These are phyloP conservation scores for Plusia festucae DNA, from an alignment of 2,888 invertebrate species.

Conservation along the genomic window DNA sequence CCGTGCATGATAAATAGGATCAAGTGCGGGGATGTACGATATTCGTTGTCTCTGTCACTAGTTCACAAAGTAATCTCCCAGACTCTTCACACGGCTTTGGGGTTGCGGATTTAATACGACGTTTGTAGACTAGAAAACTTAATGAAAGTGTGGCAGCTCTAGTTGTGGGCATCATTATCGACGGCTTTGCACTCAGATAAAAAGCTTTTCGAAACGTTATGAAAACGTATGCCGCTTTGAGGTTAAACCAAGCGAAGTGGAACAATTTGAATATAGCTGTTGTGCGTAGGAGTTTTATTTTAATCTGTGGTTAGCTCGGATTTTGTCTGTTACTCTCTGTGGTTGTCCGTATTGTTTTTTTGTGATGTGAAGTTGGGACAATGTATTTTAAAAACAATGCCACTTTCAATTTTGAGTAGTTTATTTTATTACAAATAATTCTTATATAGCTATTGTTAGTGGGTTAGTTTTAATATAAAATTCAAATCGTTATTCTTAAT, in stretches of 20 bases:
- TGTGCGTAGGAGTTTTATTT: slow-evolving; percentile 59
- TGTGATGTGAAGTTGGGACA: not conserved
- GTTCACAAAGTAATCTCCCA: slow-evolving; percentile 54
- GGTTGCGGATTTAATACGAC: slow-evolving; percentile 75
- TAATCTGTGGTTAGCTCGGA: slow-evolving; percentile 50
- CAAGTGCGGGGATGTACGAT: slow-evolving; percentile 74
- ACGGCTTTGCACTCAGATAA: slow-evolving; percentile 81
- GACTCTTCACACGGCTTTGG: slow-evolving; percentile 66
- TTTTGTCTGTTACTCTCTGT: slow-evolving; percentile 18
- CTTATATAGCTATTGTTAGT: no score
- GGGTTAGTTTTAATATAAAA: no score
- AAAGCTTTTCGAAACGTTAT: slow-evolving; percentile 77
- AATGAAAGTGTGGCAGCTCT: slow-evolving; percentile 82
- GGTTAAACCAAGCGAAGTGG: slow-evolving; percentile 72
- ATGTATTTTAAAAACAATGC: no score
- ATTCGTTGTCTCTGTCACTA: slow-evolving; percentile 66
- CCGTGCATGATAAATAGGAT: slow-evolving; percentile 86
- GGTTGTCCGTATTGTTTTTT: slow-evolving; percentile 40
- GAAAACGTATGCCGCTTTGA: slow-evolving; percentile 81
- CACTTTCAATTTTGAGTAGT: no score
- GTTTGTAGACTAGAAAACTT: slow-evolving; percentile 79
- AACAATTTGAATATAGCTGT: slow-evolving; percentile 63
- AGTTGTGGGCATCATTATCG: slow-evolving; percentile 82
- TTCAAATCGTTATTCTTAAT: no score
- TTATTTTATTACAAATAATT: no score